Conservation (phyloP, 2,888 invertebrate species). For the Notodonta dromedarius region DNA sequence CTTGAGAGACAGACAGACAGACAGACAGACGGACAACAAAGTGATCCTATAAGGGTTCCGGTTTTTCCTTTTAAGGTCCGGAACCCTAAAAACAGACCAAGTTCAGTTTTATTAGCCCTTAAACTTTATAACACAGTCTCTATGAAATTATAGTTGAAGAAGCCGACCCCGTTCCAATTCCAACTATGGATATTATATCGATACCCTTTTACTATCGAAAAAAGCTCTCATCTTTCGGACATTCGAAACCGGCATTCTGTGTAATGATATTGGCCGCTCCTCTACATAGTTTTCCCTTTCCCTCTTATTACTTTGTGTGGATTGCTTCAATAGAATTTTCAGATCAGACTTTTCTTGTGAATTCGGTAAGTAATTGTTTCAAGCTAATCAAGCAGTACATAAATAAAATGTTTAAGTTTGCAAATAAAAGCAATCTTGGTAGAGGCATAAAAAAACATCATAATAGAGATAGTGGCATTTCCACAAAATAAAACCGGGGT, state of each 20-base stretch:
- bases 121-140: constrained; percentile 14
- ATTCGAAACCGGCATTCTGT: constrained; percentile 59
- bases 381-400: neutral
- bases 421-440: neutral
- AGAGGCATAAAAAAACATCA: neutral
- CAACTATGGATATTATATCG: constrained; percentile 63
- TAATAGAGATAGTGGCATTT: neutral
- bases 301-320: constrained; percentile 25
- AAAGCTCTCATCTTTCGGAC: constrained; percentile 67
- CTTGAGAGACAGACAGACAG: too few species aligned
- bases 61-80: too few species aligned
- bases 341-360: constrained; percentile 6
- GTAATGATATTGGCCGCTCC: constrained; percentile 61
- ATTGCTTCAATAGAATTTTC: constrained; percentile 24
- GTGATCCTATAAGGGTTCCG: too few species aligned
- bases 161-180: constrained; percentile 58
- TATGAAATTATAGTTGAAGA: constrained; percentile 41
- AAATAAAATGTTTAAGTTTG: constrained; percentile 1
- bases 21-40: too few species aligned
- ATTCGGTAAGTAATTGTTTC: neutral
- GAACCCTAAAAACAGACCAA: constrained; percentile 1
- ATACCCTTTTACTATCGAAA: constrained; percentile 76
- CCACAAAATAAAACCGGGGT: constrained; percentile 13
- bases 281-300: constrained; percentile 36
- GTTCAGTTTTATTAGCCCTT: constrained; percentile 10